Conservation (phyloP, 2,888 invertebrate genomes). For the Epicampocera succincta region DNA sequence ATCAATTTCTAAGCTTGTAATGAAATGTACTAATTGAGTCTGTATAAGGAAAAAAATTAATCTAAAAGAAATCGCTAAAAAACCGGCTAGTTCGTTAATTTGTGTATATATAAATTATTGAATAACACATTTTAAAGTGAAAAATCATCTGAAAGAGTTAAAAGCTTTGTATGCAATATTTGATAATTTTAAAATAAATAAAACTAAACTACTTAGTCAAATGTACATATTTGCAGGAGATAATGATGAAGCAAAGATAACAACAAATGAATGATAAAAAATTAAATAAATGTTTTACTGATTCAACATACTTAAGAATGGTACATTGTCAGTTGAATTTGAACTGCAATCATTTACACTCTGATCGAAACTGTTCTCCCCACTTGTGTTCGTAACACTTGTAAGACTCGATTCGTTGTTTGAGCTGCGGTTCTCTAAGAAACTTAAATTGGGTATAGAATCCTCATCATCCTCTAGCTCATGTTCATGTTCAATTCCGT, state of each 20-base stretch:
- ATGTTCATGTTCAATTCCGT: conserved; percentile 47
- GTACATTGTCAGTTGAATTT: conserved; percentile 65
- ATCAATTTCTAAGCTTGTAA: no score
- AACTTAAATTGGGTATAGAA: conserved; percentile 78
- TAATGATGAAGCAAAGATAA: not conserved
- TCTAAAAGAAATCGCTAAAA: no score
- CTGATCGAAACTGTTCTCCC: conserved; percentile 80
- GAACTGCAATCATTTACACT: conserved; percentile 77
- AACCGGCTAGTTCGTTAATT: no score
- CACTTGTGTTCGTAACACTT: conserved; percentile 80
- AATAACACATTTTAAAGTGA: no score
- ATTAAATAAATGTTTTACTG: conserved; percentile 37
- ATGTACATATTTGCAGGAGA: not conserved
- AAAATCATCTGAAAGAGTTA: conserved; percentile 19
- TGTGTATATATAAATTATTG: no score
- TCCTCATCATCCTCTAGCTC: conserved; percentile 71
- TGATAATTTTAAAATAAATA: conserved; percentile 7
- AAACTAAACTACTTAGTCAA: not conserved
- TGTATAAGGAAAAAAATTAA: no score
- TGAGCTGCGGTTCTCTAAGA: conserved; percentile 77
- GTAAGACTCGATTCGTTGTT: conserved; percentile 81
- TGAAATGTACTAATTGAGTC: no score
- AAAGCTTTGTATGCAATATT: conserved; percentile 22
- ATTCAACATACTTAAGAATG: conserved; percentile 58
- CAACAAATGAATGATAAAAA: not conserved